phyloP scores from a whole-genome alignment of 2,113 vertebrate species.

The Prunella himalayana region DNA sequence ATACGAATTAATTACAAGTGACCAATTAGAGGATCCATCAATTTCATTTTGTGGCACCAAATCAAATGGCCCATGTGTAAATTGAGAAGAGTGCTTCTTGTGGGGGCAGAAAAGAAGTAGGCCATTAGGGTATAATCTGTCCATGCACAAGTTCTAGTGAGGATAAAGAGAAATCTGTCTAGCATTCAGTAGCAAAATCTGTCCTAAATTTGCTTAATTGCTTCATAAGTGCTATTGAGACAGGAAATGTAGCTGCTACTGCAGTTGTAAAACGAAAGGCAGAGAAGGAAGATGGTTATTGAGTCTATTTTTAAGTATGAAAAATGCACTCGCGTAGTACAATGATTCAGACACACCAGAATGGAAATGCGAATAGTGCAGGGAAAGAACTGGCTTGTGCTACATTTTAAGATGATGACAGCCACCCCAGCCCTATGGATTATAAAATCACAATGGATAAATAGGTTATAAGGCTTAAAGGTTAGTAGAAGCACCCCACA shows the following conservation, averaged over 20 bases:
- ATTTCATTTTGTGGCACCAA: slow-evolving; percentile 31
- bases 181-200: slow-evolving; percentile 33
- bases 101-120: background rate
- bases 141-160: background rate
- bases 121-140: slow-evolving; percentile 18
- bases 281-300: slow-evolving; percentile 42
- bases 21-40: background rate
- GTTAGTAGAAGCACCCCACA: background rate
- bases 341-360: slow-evolving; percentile 17
- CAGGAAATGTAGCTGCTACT: slow-evolving; percentile 50
- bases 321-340: background rate
- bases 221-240: slow-evolving; percentile 25
- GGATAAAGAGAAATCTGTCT: slow-evolving; percentile 52
- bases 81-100: background rate
- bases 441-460: background rate
- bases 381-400: background rate
- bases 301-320: slow-evolving; percentile 54
- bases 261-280: slow-evolving; percentile 47
- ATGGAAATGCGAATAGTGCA: background rate
- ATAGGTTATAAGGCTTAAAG: background rate
- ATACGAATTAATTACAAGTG: slow-evolving; percentile 43
- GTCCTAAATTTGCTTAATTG: slow-evolving; percentile 54
- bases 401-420: background rate
- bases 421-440: background rate
- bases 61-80: background rate